Evolutionary conservation across 2,888 invertebrate genomes (phyloP).

Genomic region (Erpobdella octoculata): DNA sequence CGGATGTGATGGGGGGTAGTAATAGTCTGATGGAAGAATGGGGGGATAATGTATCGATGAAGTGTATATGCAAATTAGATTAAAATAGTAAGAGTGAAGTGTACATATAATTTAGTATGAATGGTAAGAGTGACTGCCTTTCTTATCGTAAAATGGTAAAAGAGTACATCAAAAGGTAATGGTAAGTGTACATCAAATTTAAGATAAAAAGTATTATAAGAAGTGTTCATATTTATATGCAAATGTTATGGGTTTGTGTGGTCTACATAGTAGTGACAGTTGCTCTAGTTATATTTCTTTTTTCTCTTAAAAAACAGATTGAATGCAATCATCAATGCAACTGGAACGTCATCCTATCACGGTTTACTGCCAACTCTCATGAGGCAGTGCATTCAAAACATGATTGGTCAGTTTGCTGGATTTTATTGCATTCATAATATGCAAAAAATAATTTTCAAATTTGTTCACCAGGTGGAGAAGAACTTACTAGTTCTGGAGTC

Average conservation of each 20-base stretch:
- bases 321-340: constrained; percentile 73
- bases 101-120: too few species aligned
- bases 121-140: too few species aligned
- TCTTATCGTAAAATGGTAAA: not conserved
- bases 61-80: not conserved
- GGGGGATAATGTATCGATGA: too few species aligned
- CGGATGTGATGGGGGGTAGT: too few species aligned
- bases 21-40: too few species aligned
- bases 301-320: constrained; percentile 49
- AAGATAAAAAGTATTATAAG: not conserved
- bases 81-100: too few species aligned
- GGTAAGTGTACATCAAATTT: too few species aligned
- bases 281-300: not conserved
- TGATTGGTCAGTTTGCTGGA: constrained; percentile 50
- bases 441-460: not conserved
- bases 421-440: too few species aligned
- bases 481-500: constrained; percentile 77
- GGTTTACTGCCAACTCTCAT: constrained; percentile 76
- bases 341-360: constrained; percentile 76
- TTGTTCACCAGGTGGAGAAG: constrained; percentile 65
- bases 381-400: constrained; percentile 59
- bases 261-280: not conserved
- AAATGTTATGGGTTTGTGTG: not conserved
- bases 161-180: not conserved
- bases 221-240: not conserved